A percentile compares a stretch with the other conserved stretches of the same genome.
phyloP scores from a whole-genome alignment of 2,113 vertebrate genomes.

The Diadophis punctatus region DNA sequence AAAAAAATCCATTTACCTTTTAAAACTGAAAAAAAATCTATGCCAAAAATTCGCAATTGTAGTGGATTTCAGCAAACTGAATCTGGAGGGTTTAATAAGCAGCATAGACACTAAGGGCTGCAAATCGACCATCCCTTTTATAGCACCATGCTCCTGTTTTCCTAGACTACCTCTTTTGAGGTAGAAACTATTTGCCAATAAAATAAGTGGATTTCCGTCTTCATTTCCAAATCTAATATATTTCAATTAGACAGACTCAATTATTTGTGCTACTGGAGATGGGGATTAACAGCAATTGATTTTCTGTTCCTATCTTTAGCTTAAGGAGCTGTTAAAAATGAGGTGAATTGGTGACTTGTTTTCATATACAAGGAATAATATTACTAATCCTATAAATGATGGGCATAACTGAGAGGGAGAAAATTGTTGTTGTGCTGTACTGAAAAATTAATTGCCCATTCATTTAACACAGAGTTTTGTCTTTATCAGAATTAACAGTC shows the following conservation, averaged over 20 bases:
- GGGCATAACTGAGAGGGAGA: conserved; percentile 21
- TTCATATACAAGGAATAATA: not conserved
- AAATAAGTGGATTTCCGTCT: not conserved
- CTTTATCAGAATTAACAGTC: conserved; percentile 34
- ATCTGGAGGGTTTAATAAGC: not conserved
- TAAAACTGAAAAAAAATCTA: not conserved
- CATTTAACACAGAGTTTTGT: conserved; percentile 26
- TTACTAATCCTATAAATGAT: not conserved
- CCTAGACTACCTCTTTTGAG: not conserved
- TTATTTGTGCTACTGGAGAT: not conserved
- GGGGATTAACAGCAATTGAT: not conserved
- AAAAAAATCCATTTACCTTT: not conserved
- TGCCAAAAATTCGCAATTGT: not conserved
- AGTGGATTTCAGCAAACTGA: not conserved
- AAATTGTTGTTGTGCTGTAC: not conserved
- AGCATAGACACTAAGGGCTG: not conserved
- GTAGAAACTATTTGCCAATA: not conserved
- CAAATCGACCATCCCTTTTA: not conserved
- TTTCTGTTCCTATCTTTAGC: not conserved
- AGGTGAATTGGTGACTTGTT: not conserved
- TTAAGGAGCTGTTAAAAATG: not conserved
- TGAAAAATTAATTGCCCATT: not conserved
- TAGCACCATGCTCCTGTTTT: not conserved
- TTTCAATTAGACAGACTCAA: not conserved
- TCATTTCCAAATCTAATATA: not conserved